phyloP scores from a whole-genome alignment of 1,140 invertebrate genomes.

The Drosophila novamexicana region DNA sequence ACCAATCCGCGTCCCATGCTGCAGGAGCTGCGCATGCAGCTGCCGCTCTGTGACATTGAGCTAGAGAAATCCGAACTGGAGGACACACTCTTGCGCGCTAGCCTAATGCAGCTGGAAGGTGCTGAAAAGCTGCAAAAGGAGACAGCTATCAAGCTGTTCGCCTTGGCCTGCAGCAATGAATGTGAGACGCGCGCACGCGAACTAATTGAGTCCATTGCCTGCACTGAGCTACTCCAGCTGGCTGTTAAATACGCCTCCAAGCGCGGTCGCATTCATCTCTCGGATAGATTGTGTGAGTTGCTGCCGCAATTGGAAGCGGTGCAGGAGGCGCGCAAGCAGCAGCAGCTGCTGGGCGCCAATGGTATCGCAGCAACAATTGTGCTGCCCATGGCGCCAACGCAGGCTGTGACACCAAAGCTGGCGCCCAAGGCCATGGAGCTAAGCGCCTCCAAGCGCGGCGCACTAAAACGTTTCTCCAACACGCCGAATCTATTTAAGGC shows the following conservation, averaged over 20 bases:
- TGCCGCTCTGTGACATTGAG: constrained; percentile 92
- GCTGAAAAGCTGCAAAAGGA: constrained; percentile 88
- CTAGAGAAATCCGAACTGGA: constrained; percentile 93
- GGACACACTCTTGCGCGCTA: constrained; percentile 89
- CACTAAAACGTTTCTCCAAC: constrained; percentile 66
- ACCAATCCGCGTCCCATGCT: constrained; percentile 94
- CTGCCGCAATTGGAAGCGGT: constrained; percentile 78
- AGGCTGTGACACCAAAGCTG: constrained; percentile 47
- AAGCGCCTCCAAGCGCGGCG: constrained; percentile 59
- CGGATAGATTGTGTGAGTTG: constrained; percentile 88
- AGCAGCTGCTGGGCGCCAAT: constrained; percentile 60
- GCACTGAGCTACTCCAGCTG: constrained; percentile 90
- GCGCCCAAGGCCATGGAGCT: constrained; percentile 75
- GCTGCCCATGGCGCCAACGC: constrained; percentile 48
- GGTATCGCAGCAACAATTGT: constrained; percentile 66
- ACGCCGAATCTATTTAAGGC: constrained; percentile 70
- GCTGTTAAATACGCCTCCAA: constrained; percentile 95
- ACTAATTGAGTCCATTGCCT: constrained; percentile 92
- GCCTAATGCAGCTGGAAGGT: constrained; percentile 87
- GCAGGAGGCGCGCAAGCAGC: constrained; percentile 69
- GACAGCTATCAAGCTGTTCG: constrained; percentile 95
- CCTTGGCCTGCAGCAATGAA: constrained; percentile 91
- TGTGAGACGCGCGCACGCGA: constrained; percentile 94
- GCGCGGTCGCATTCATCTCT: constrained; percentile 90
- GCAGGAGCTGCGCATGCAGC: constrained; percentile 88